phyloP scores from a whole-genome alignment of 1,140 invertebrate genomes.

The Lineus longissimus region DNA sequence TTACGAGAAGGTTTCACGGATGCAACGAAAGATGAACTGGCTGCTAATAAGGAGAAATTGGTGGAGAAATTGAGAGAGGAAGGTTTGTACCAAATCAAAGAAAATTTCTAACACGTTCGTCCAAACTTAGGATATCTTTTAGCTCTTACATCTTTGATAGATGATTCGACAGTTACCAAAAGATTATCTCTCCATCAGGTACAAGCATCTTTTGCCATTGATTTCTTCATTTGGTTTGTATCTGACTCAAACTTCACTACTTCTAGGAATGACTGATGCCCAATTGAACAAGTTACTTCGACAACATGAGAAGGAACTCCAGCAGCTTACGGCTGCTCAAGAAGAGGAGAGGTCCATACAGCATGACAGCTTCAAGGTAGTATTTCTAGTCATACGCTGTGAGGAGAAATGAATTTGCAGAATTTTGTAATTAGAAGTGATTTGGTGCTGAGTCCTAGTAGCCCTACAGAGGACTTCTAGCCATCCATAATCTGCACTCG shows the following conservation, averaged over 20 bases:
- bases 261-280: slow-evolving; percentile 23
- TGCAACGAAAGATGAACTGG: slow-evolving; percentile 32
- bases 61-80: slow-evolving; percentile 30
- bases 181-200: too few relatives aligned
- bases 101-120: background rate
- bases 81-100: slow-evolving; percentile 17
- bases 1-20: slow-evolving; percentile 23
- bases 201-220: too few relatives aligned
- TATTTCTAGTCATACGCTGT: background rate
- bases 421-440: too few relatives aligned
- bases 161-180: too few relatives aligned
- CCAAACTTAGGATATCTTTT: too few relatives aligned
- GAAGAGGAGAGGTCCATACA: slow-evolving; percentile 26
- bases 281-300: slow-evolving; percentile 32
- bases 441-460: too few relatives aligned
- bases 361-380: slow-evolving; percentile 31
- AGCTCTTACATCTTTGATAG: too few relatives aligned
- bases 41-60: slow-evolving; percentile 22
- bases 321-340: slow-evolving; percentile 25
- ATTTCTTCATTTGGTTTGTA: too few relatives aligned
- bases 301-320: slow-evolving; percentile 29
- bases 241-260: background rate
- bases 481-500: too few relatives aligned
- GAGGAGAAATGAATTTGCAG: too few relatives aligned
- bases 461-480: too few relatives aligned